A percentile compares a stretch with the other conserved stretches of the same genome.
phyloP scores from a whole-genome alignment of 1,140 invertebrate genomes.

The Brachionus rotundiformis region DNA sequence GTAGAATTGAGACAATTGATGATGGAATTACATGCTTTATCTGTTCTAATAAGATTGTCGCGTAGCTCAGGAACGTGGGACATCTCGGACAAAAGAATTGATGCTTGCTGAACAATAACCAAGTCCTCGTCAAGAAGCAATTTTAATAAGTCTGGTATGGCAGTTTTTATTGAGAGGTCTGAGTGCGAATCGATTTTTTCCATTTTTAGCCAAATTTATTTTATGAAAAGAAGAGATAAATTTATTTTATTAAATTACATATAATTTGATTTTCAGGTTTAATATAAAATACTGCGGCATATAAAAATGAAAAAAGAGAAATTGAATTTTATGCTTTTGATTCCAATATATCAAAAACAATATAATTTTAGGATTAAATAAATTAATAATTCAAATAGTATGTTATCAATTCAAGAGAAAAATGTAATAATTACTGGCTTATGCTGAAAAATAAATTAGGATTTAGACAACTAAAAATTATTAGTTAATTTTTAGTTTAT shows the following conservation, averaged over 20 bases:
- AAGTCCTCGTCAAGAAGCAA: neutral
- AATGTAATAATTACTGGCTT: too few species aligned
- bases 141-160: conserved; percentile 12
- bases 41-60: neutral
- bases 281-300: neutral
- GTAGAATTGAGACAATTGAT: neutral
- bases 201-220: neutral
- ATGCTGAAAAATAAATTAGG: neutral
- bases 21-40: neutral
- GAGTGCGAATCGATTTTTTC: neutral
- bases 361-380: neutral
- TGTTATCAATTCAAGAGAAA: too few species aligned
- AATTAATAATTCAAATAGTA: neutral
- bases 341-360: neutral
- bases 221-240: neutral
- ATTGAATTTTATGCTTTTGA: conserved; percentile 6
- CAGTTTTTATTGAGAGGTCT: neutral
- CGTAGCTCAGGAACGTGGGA: neutral
- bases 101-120: conserved; percentile 14
- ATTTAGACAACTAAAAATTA: too few species aligned
- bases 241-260: neutral
- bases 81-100: neutral
- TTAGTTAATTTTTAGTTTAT: too few species aligned
- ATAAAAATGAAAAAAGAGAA: neutral
- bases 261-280: neutral